Evolutionary conservation across 2,113 vertebrate species (phyloP), one percentile per base, ranked within the genome.

Genomic region (Gobio gobio): DNA sequence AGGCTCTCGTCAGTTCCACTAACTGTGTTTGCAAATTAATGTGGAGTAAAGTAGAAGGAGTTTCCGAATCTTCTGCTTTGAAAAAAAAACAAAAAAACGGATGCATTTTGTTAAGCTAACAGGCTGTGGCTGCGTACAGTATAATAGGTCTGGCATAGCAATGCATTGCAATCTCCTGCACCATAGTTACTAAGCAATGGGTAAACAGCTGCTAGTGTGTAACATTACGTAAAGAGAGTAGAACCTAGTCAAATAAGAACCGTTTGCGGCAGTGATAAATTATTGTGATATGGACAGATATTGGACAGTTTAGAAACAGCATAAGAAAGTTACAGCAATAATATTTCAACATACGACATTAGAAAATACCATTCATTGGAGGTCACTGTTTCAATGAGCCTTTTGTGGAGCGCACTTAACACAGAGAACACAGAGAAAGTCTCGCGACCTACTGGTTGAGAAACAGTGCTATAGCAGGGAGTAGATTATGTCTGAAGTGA

Each of bases 51-150:
- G 40, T 45, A 45, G 43, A 10, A 63, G 10, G 24, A 63, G 10
- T 63, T 63, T 63, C 3, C n/a, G 4, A 63, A 13, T 63, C 22
- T 63, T 26, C 24, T 26, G 10, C 24, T 63, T 24, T 29, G 29
- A 29, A 29, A 29, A 29, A 29, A 29, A 29, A 29, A 29, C 29
- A 29, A 29, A 29, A 26, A 63, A 13, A 13, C 0, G 1, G 12
- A 64, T 29, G 61, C 61, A 64, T 64, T 29, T 64, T 64, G 24
- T 64, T 24, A 64, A 64, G 61, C 13, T 64, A 64, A 64, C 61
- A 64, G 61, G 24, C 61, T 5, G 24, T 29, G 24, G 24, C 61
- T 64, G 61, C 24, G 2, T 64, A 64, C 12, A 16, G 61, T 29
- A 24, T 47, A 49, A 13, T 49, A 49, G 12, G 47, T 49, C 47